A percentile compares a stretch with the other conserved stretches of the same genome.
Evolutionary conservation across 2,797 vertebrate species (phyloP).

Genomic region (Netta rufina): DNA sequence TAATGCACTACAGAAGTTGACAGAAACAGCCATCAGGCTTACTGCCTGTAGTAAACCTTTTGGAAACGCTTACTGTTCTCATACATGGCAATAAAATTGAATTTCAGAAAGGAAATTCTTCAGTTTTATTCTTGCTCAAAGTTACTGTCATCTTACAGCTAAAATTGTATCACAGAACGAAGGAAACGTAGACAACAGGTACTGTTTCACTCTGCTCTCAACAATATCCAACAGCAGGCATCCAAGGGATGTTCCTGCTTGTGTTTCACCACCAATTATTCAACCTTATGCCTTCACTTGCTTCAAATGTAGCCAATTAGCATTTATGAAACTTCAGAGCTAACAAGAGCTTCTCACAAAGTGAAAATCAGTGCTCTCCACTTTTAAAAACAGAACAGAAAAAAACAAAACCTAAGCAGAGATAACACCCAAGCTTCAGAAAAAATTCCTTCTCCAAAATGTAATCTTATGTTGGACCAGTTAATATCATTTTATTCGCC

Average conservation of each 20-base stretch:
- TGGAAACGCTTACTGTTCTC: not conserved
- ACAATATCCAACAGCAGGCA: not conserved
- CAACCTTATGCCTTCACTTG: not conserved
- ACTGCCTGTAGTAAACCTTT: not conserved
- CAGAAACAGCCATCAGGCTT: not conserved
- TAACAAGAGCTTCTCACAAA: not conserved
- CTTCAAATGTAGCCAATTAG: not conserved
- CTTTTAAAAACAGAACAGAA: not conserved
- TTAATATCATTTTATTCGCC: not conserved
- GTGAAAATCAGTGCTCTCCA: not conserved
- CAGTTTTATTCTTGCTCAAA: not conserved
- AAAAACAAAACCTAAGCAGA: not conserved
- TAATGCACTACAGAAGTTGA: not conserved
- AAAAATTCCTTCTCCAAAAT: not conserved
- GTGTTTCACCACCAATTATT: not conserved
- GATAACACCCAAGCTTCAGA: not conserved
- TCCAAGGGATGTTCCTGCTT: not conserved
- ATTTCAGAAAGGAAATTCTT: not conserved
- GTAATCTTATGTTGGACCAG: not conserved
- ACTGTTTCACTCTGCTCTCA: not conserved
- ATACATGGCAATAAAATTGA: not conserved
- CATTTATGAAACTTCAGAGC: not conserved
- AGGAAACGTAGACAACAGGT: not conserved
- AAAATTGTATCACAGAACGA: not conserved
- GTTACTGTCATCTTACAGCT: not conserved